phyloP scores from a whole-genome alignment of 2,888 invertebrate genomes.

The Oasisia sp. region DNA sequence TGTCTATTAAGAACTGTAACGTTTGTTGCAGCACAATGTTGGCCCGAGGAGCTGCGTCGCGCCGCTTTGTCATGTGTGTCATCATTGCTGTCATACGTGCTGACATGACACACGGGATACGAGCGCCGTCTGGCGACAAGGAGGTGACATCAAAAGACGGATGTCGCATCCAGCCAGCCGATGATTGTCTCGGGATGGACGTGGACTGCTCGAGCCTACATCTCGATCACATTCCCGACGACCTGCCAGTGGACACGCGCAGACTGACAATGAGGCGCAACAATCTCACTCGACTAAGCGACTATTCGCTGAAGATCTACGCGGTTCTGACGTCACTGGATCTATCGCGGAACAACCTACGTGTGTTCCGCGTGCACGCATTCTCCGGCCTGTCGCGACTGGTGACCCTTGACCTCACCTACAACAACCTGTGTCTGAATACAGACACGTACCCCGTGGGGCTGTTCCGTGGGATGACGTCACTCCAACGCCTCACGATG shows the following conservation, averaged over 20 bases:
- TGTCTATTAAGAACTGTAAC: neutral
- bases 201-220: neutral
- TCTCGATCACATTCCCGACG: neutral
- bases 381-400: neutral
- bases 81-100: neutral
- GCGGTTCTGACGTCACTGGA: neutral
- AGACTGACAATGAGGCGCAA: neutral
- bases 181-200: neutral
- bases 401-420: neutral
- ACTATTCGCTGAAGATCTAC: neutral
- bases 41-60: neutral
- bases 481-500: neutral
- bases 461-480: neutral
- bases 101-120: neutral
- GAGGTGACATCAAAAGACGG: neutral
- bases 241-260: neutral
- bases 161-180: neutral
- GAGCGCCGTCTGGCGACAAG: neutral
- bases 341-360: neutral
- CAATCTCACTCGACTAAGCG: neutral
- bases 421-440: neutral
- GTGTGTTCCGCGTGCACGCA: neutral
- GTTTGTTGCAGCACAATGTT: neutral
- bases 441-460: neutral
- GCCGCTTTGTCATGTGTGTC: neutral